Conservation (phyloP, 2,113 vertebrate species). For the Cepphus grylle region DNA sequence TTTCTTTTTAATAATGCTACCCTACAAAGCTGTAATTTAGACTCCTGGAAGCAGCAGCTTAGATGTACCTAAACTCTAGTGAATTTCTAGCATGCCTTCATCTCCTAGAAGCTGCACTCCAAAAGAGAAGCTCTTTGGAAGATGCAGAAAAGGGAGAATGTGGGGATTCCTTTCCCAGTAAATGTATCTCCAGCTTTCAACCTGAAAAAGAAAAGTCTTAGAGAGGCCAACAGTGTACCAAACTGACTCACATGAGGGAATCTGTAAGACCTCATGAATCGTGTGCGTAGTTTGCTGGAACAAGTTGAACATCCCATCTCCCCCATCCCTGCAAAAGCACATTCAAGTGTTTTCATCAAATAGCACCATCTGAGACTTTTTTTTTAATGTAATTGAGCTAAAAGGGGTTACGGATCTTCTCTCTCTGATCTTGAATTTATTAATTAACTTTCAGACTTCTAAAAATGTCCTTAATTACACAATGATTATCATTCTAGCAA, state of each 20-base stretch:
- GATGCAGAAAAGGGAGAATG: background rate
- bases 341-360: background rate
- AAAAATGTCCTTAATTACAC: background rate
- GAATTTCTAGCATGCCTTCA: background rate
- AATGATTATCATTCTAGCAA: background rate
- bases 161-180: background rate
- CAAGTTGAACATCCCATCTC: background rate
- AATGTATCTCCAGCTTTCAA: background rate
- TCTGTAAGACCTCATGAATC: background rate
- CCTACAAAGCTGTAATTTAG: background rate
- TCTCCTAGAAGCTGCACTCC: background rate
- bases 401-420: background rate
- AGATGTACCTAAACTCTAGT: background rate
- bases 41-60: background rate
- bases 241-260: background rate
- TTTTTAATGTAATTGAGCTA: background rate
- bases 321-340: background rate
- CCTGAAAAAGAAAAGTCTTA: background rate
- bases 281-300: background rate
- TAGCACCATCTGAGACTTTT: background rate
- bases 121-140: background rate
- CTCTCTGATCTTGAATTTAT: background rate
- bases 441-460: conserved; percentile 13
- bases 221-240: background rate
- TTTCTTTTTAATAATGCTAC: background rate